phyloP scores from a whole-genome alignment of 2,113 vertebrate species.

The Nanorana parkeri region DNA sequence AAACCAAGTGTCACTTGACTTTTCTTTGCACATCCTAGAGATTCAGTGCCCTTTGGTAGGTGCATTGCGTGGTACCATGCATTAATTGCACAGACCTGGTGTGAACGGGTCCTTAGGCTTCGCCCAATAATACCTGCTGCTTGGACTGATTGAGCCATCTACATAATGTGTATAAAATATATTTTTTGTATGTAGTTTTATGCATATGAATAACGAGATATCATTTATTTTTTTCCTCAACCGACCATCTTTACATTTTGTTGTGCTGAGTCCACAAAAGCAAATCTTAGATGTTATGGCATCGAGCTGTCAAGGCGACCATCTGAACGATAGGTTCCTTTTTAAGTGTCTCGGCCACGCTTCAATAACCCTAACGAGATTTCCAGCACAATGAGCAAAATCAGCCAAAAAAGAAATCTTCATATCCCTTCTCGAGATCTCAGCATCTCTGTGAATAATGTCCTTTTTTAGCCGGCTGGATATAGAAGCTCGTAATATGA shows the following conservation, averaged over 20 bases:
- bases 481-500: slow-evolving; percentile 21
- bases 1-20: too few species aligned
- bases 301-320: background rate
- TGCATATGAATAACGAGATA: too few species aligned
- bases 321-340: background rate
- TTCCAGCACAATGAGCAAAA: slow-evolving; percentile 13
- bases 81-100: too few species aligned
- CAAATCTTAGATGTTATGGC: background rate
- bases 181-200: too few species aligned
- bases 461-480: slow-evolving; percentile 9
- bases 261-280: background rate
- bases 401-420: slow-evolving; percentile 9
- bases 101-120: too few species aligned
- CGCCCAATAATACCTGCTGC: too few species aligned
- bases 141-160: too few species aligned
- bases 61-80: too few species aligned
- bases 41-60: too few species aligned
- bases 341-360: slow-evolving; percentile 1
- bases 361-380: slow-evolving; percentile 6
- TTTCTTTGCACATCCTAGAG: too few species aligned
- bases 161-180: too few species aligned
- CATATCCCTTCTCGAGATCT: background rate
- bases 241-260: background rate
- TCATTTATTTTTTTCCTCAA: background rate
- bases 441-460: background rate